These are phyloP conservation scores for Silurus lanzhouensis DNA, from an alignment of 2,797 vertebrate species.

Conservation along the genomic window DNA sequence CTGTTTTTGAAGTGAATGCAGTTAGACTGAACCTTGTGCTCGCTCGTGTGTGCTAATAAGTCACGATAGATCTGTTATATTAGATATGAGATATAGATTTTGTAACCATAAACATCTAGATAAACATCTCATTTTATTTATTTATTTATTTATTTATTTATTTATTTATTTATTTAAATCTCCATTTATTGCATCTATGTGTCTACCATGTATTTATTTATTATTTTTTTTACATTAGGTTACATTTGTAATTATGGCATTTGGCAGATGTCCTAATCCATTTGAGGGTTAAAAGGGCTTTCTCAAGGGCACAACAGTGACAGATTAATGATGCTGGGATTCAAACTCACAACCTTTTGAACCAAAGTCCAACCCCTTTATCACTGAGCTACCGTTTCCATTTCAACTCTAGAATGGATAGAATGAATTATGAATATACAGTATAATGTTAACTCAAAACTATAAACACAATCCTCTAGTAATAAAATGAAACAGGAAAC, in stretches of 20 bases:
- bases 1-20: background rate
- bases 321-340: too few species aligned
- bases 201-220: background rate
- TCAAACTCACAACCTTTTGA: too few species aligned
- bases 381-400: too few species aligned
- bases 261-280: too few species aligned
- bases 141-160: too few species aligned
- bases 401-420: background rate
- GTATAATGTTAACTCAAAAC: background rate
- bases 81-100: background rate
- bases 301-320: too few species aligned
- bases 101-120: background rate
- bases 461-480: background rate
- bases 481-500: background rate
- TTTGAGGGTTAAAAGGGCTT: too few species aligned
- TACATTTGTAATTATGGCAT: too few species aligned
- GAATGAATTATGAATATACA: background rate
- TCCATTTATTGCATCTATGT: background rate
- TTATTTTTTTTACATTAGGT: too few species aligned
- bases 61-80: background rate
- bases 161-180: background rate
- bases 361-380: too few species aligned
- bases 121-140: background rate
- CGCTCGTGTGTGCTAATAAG: background rate
- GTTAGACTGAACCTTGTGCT: background rate